Evolutionary conservation across 2,797 vertebrate species (phyloP).

Genomic region (Melanotaenia nigrans): DNA sequence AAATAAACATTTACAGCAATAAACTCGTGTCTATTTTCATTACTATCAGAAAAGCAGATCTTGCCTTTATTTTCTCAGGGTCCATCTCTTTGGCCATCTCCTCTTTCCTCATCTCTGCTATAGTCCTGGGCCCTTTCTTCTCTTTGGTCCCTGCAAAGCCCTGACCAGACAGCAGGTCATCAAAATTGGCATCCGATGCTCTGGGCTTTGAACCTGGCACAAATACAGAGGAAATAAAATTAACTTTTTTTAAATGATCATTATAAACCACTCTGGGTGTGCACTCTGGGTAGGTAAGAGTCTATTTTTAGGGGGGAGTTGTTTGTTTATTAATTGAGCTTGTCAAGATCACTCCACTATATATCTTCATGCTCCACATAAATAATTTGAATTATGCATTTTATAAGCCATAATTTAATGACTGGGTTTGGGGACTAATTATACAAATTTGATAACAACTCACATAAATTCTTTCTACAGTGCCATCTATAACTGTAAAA

Average conservation of each 20-base stretch:
- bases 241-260: not conserved
- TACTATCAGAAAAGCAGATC: conserved; percentile 3
- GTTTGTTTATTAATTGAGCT: not conserved
- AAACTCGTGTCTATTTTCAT: not conserved
- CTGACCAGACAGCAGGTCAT: conserved; percentile 94
- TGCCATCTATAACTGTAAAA: not conserved
- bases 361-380: not conserved
- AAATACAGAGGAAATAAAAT: conserved; percentile 26
- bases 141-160: conserved; percentile 95
- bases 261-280: too few species aligned
- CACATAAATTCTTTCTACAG: not conserved
- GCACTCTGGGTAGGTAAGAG: too few species aligned
- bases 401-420: not conserved
- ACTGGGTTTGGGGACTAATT: not conserved
- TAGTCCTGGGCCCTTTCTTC: conserved; percentile 94
- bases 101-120: conserved; percentile 99
- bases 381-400: not conserved
- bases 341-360: not conserved
- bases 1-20: not conserved
- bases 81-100: conserved; percentile 99
- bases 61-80: conserved; percentile 95
- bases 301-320: not conserved
- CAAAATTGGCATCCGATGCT: conserved; percentile 88
- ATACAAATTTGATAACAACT: not conserved
- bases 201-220: conserved; percentile 89